Percentiles rank a stretch among this genome's conserved stretches.
Evolutionary conservation across 53 echinoderm and acorn worm genomes (phyloP).

Genomic region (Actinopyga echinites): DNA sequence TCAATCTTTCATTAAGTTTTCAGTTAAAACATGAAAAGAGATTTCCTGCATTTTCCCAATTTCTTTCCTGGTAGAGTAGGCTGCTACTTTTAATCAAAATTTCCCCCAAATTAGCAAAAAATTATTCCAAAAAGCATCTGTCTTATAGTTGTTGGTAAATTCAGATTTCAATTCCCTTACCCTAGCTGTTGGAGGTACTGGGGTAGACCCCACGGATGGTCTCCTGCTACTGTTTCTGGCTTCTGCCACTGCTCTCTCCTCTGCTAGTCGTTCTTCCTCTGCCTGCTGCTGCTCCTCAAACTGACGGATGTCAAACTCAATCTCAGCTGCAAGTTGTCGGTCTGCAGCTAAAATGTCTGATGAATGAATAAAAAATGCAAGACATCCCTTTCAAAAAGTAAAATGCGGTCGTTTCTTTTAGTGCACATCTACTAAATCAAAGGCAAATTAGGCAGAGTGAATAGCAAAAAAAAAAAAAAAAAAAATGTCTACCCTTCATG

Average conservation of each 20-base stretch:
- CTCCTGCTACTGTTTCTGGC: background rate
- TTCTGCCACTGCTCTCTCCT: background rate
- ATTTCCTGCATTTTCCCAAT: too few relatives aligned
- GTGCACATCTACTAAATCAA: background rate
- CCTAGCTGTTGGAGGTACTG: background rate
- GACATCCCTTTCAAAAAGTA: background rate
- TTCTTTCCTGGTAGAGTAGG: too few relatives aligned
- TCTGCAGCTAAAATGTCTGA: too few relatives aligned
- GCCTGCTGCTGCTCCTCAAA: slow-evolving; percentile 83
- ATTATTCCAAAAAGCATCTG: too few relatives aligned
- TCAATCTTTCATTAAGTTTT: too few relatives aligned
- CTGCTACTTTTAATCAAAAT: too few relatives aligned
- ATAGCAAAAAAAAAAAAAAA: too few relatives aligned
- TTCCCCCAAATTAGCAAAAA: too few relatives aligned
- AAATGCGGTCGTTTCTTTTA: background rate
- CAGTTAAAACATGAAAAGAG: too few relatives aligned
- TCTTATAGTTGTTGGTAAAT: too few relatives aligned
- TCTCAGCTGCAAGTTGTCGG: too few relatives aligned
- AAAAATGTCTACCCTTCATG: too few relatives aligned
- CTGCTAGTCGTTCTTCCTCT: background rate
- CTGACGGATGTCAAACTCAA: slow-evolving; percentile 84
- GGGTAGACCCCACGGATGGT: background rate
- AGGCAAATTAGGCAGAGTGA: background rate
- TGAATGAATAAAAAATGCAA: background rate
- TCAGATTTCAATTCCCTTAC: background rate